These are phyloP conservation scores for Dicerorhinus sumatrensis DNA, from an alignment of 2,113 vertebrate species.

Conservation along the genomic window DNA sequence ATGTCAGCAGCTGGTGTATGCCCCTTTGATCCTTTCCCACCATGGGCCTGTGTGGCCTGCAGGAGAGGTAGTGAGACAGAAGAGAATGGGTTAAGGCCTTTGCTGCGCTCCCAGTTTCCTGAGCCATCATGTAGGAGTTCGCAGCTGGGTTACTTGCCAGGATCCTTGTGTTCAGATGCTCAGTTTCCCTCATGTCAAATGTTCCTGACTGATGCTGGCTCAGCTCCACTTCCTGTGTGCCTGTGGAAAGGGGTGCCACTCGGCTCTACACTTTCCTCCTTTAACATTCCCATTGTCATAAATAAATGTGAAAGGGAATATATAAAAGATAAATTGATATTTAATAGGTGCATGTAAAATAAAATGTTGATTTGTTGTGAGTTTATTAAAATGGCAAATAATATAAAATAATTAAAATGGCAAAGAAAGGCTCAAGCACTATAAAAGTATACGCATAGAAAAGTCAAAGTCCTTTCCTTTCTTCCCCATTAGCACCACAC, in stretches of 20 bases:
- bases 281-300: neutral
- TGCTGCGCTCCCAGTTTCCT: neutral
- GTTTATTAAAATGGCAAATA: neutral
- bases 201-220: neutral
- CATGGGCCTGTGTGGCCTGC: neutral
- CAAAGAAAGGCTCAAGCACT: neutral
- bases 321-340: neutral
- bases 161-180: neutral
- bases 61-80: neutral
- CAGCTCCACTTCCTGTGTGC: neutral
- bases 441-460: neutral
- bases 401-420: constrained; percentile 15
- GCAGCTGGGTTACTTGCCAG: neutral
- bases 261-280: neutral
- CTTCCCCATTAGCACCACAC: neutral
- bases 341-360: neutral
- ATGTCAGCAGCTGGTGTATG: neutral
- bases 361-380: neutral
- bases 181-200: neutral
- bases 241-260: neutral
- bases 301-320: neutral
- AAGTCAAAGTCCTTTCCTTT: neutral
- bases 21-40: neutral
- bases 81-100: neutral
- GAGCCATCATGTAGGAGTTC: neutral